These are phyloP conservation scores for Apeira syringaria DNA, from an alignment of 2,888 invertebrate species.

Conservation along the genomic window DNA sequence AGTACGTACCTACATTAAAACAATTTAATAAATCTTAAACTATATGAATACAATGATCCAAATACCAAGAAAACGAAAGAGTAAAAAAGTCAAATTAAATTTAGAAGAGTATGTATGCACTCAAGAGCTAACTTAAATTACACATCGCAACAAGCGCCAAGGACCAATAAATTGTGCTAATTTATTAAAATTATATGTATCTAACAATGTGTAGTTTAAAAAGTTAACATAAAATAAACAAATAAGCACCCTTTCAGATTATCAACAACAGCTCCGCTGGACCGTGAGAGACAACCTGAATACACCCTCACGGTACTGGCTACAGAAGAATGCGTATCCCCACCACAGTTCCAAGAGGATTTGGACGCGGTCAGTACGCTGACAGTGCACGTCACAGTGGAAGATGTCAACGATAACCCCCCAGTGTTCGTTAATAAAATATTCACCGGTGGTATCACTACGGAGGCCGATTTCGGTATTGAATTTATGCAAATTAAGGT, in stretches of 20 bases:
- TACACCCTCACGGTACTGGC: conserved; percentile 91
- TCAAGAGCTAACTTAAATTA: too few relatives aligned
- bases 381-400: conserved; percentile 87
- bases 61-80: too few relatives aligned
- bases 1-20: too few relatives aligned
- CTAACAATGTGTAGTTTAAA: too few relatives aligned
- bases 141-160: too few relatives aligned
- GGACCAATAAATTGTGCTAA: too few relatives aligned
- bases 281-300: conserved; percentile 88
- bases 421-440: conserved; percentile 91
- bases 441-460: conserved; percentile 97
- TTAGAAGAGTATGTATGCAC: too few relatives aligned
- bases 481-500: conserved; percentile 93
- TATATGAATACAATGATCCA: too few relatives aligned
- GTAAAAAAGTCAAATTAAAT: too few relatives aligned
- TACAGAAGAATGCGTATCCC: conserved; percentile 90
- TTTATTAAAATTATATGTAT: too few relatives aligned
- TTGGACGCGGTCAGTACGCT: conserved; percentile 88
- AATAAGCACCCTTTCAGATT: conserved; percentile 44
- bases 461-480: conserved; percentile 95
- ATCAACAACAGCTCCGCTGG: conserved; percentile 82
- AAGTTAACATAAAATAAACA: too few relatives aligned
- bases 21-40: too few relatives aligned
- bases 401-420: conserved; percentile 96
- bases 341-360: conserved; percentile 81